phyloP scores from a whole-genome alignment of 2,888 invertebrate species.

The Scrobipalpa costella region DNA sequence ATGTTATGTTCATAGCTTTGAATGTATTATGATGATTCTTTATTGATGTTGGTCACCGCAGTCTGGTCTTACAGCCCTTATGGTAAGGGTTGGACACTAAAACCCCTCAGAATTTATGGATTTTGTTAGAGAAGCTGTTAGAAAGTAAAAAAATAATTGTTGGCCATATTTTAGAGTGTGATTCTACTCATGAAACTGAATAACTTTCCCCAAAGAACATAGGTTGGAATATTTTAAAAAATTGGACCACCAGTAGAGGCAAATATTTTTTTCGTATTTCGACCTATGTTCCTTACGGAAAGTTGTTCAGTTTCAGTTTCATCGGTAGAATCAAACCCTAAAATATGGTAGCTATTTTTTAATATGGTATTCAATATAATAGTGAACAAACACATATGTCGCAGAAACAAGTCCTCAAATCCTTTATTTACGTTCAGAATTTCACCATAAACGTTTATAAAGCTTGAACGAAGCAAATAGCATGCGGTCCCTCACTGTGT shows the following conservation, averaged over 20 bases:
- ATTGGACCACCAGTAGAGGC: too few relatives aligned
- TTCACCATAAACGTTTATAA: conserved; percentile 1
- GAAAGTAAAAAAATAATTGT: too few relatives aligned
- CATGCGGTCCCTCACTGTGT: background rate
- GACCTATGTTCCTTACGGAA: too few relatives aligned
- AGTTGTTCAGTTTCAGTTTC: too few relatives aligned
- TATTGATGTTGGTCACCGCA: conserved; percentile 73
- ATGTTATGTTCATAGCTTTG: too few relatives aligned
- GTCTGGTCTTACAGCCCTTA: conserved; percentile 38
- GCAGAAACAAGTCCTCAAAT: background rate
- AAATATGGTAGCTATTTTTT: too few relatives aligned
- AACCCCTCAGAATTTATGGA: conserved; percentile 28
- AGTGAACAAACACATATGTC: background rate
- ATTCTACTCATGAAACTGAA: too few relatives aligned
- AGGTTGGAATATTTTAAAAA: too few relatives aligned
- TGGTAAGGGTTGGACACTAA: background rate
- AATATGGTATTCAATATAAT: background rate
- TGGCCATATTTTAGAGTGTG: too few relatives aligned
- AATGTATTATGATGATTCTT: conserved; percentile 48
- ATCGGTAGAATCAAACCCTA: background rate
- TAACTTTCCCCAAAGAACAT: too few relatives aligned
- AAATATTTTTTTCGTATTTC: too few relatives aligned
- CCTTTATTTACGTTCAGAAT: background rate
- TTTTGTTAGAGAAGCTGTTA: conserved; percentile 23
- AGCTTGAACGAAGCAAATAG: background rate